phyloP scores from a whole-genome alignment of 2,113 vertebrate genomes.

The Maccullochella peelii region DNA sequence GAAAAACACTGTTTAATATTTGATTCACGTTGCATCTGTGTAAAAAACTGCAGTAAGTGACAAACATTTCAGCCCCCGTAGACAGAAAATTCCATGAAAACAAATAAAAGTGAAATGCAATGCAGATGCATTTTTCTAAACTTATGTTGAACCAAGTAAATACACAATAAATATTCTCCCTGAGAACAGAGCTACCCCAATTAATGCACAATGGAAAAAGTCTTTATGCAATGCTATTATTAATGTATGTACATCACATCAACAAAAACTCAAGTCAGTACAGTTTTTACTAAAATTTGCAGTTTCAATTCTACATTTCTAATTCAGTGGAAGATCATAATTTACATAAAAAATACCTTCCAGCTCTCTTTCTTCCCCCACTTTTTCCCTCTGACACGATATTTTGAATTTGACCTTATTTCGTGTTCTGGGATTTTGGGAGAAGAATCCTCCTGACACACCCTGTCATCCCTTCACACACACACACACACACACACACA shows the following conservation, averaged over 20 bases:
- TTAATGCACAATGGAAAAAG: neutral
- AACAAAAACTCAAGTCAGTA: neutral
- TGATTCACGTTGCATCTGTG: neutral
- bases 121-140: neutral
- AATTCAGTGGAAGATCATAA: constrained; percentile 34
- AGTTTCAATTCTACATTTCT: constrained; percentile 16
- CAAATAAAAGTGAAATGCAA: constrained; percentile 7
- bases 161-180: neutral
- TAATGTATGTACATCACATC: neutral
- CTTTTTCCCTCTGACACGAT: constrained; percentile 11
- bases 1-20: constrained; percentile 10
- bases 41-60: neutral
- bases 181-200: neutral
- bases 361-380: constrained; percentile 18
- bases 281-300: constrained; percentile 14
- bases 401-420: constrained; percentile 75
- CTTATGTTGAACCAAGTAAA: neutral
- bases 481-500: constrained; percentile 34
- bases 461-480: constrained; percentile 62
- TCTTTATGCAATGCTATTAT: neutral
- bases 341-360: constrained; percentile 65
- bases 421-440: constrained; percentile 56
- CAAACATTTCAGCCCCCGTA: neutral
- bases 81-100: neutral
- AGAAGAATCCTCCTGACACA: constrained; percentile 65